Conservation (phyloP, 2,797 vertebrate species). For the Megaceryle alcyon region DNA sequence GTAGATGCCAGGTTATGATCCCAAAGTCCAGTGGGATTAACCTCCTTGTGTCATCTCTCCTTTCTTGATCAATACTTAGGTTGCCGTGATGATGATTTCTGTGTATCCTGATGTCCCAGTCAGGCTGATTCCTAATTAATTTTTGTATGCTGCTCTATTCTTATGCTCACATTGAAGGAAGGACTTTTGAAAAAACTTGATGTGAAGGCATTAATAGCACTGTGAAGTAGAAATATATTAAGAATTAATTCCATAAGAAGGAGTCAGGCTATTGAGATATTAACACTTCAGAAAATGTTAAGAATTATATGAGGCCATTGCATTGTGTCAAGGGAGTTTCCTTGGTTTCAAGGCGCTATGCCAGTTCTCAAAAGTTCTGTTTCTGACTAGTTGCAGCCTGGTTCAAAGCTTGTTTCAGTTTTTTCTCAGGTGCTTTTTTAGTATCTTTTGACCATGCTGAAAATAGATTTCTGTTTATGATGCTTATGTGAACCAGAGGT, state of each 20-base stretch:
- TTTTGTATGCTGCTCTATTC: background rate
- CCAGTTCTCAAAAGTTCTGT: background rate
- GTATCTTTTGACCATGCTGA: background rate
- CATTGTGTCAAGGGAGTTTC: background rate
- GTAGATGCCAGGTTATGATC: background rate
- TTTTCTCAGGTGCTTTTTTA: background rate
- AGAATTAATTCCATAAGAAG: background rate
- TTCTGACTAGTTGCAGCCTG: background rate
- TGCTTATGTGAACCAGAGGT: background rate
- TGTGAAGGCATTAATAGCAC: background rate
- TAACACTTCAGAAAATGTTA: background rate
- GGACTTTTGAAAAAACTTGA: background rate
- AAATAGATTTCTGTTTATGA: conserved; percentile 1
- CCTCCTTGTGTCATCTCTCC: background rate
- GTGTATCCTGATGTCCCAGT: accelerated
- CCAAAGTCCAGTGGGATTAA: background rate
- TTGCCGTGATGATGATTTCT: background rate
- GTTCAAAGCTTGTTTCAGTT: background rate
- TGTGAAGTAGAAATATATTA: background rate
- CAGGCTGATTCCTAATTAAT: background rate
- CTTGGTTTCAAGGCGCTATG: background rate
- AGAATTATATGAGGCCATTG: background rate
- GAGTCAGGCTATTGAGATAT: background rate
- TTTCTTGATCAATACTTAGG: background rate
- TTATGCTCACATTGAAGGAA: accelerated